phyloP scores from a whole-genome alignment of 2,888 invertebrate genomes.

The Ommatoiulus sabulosus region DNA sequence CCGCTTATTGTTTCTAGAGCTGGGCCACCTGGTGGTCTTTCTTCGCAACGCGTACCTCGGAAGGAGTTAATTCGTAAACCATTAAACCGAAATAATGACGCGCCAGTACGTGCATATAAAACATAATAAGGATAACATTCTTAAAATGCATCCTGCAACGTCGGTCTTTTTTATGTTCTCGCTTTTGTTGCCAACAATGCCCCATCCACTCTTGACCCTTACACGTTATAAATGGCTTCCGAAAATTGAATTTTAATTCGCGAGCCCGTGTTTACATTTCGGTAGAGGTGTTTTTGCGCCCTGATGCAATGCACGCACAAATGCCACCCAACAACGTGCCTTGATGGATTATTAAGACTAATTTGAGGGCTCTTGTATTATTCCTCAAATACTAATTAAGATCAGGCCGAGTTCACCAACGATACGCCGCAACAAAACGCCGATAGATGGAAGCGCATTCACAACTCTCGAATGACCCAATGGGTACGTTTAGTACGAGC shows the following conservation, averaged over 20 bases:
- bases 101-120: conserved; percentile 24
- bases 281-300: neutral
- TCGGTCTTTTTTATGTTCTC: conserved; percentile 30
- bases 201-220: conserved; percentile 30
- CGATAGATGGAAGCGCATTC: neutral
- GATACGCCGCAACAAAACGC: conserved; percentile 13
- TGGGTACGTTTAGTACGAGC: too few species aligned
- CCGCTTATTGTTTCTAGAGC: conserved; percentile 27
- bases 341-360: conserved; percentile 43
- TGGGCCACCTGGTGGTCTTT: conserved; percentile 31
- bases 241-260: conserved; percentile 37
- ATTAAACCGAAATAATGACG: conserved; percentile 30
- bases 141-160: conserved; percentile 30
- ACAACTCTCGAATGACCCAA: neutral
- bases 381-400: conserved; percentile 17
- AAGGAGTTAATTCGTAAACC: conserved; percentile 36
- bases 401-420: neutral
- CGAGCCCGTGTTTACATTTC: conserved; percentile 6
- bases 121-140: conserved; percentile 40
- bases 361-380: conserved; percentile 23
- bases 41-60: conserved; percentile 28
- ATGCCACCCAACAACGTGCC: conserved; percentile 6
- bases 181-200: conserved; percentile 36
- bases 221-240: conserved; percentile 13
- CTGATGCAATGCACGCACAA: conserved; percentile 9